Evolutionary conservation across 2,888 invertebrate species (phyloP).

Genomic region (Lissonota sp.): DNA sequence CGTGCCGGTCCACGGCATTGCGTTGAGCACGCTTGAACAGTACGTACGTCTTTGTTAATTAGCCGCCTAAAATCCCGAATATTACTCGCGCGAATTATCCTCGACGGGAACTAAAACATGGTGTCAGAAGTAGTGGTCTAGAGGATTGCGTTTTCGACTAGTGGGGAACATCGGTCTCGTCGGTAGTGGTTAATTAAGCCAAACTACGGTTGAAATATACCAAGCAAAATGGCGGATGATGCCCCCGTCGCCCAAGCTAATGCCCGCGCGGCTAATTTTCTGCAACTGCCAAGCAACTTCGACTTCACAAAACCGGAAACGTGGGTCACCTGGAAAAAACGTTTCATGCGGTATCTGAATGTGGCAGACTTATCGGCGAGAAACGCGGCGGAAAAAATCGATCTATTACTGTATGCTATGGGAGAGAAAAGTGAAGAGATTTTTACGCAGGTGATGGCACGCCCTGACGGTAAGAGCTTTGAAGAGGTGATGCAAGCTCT

Average conservation of each 20-base stretch:
- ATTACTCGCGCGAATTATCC: too few relatives aligned
- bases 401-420: slow-evolving; percentile 39
- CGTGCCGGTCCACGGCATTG: slow-evolving; percentile 14
- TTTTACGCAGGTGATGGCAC: slow-evolving; percentile 30
- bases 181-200: too few relatives aligned
- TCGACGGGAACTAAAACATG: too few relatives aligned
- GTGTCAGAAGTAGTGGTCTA: too few relatives aligned
- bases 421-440: slow-evolving; percentile 45
- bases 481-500: slow-evolving; percentile 25
- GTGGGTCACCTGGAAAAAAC: slow-evolving; percentile 31
- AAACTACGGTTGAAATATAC: too few relatives aligned
- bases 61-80: neutral
- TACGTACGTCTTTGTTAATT: neutral
- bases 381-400: slow-evolving; percentile 28
- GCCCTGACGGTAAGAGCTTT: slow-evolving; percentile 20
- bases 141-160: too few relatives aligned
- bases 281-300: slow-evolving; percentile 31
- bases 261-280: slow-evolving; percentile 17
- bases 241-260: slow-evolving; percentile 7
- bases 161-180: too few relatives aligned
- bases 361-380: slow-evolving; percentile 23
- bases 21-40: slow-evolving; percentile 3
- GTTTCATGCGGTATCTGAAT: slow-evolving; percentile 37
- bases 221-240: slow-evolving; percentile 19
- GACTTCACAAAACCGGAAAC: slow-evolving; percentile 40